Percentiles rank a stretch among this genome's conserved stretches.
Evolutionary conservation across 1,140 invertebrate genomes (phyloP).

Genomic region (Drosophila sturtevanti): DNA sequence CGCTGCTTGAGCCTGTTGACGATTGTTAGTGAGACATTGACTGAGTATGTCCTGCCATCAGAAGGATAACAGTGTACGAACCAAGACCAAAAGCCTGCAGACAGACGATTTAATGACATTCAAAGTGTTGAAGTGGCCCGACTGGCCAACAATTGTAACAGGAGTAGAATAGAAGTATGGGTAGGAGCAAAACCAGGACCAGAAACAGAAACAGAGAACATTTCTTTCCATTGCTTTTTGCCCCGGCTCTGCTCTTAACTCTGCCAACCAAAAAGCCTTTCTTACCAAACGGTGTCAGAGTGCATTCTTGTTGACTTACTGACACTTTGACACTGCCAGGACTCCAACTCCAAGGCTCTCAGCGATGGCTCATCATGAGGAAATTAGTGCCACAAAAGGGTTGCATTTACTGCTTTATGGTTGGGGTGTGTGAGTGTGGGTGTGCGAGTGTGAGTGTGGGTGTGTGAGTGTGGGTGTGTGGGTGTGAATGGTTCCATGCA

Average conservation of each 20-base stretch:
- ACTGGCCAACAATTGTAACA: slow-evolving; percentile 27
- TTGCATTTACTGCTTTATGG: slow-evolving; percentile 19
- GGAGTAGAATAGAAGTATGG: background rate
- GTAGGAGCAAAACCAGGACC: background rate
- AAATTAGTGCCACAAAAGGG: slow-evolving; percentile 71
- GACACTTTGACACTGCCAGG: slow-evolving; percentile 67
- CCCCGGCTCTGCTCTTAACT: background rate
- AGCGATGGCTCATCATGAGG: slow-evolving; percentile 39
- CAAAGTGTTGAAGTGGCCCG: slow-evolving; percentile 73
- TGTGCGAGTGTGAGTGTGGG: background rate
- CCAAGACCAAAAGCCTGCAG: background rate
- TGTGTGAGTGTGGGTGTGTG: background rate
- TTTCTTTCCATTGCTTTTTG: slow-evolving; percentile 21
- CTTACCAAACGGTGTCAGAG: slow-evolving; percentile 53
- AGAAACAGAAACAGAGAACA: slow-evolving; percentile 3
- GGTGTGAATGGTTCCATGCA: background rate
- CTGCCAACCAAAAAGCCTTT: slow-evolving; percentile 5
- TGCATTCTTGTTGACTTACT: slow-evolving; percentile 80
- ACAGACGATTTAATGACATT: slow-evolving; percentile 74
- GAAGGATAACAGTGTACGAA: slow-evolving; percentile 4
- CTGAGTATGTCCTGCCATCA: slow-evolving; percentile 59
- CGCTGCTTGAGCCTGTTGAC: slow-evolving; percentile 78
- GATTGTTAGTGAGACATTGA: slow-evolving; percentile 81
- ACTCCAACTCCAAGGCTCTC: slow-evolving; percentile 10
- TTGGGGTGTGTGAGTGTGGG: background rate